Evolutionary conservation across 2,888 invertebrate genomes (phyloP), one percentile per base, ranked within the genome.

Genomic region (Polymixis lichenea): DNA sequence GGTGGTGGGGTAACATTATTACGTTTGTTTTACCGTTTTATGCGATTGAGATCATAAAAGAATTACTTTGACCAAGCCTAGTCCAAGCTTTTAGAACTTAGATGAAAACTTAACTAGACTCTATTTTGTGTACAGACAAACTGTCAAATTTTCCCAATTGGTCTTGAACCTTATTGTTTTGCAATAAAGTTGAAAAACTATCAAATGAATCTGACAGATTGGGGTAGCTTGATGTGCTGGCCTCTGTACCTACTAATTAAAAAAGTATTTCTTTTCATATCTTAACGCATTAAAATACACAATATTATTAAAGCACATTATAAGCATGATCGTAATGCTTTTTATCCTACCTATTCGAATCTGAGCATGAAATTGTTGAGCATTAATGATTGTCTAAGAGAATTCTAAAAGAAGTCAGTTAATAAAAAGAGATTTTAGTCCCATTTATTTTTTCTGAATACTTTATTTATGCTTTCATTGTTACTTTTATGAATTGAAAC

Each of bases 251-350:
- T 38, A 32, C 32, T 32, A 38, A 38, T 38, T 3, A 5, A 38
- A 38, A 60, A 60, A 60, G 19, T 60, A 60, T 32, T 60, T 22
- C 5, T 60, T 32, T 28, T 60, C 49, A 5, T 11, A 60, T 60
- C 60, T 60, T 19, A 60, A 60, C 11, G 13, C 60, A 60, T 22
- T 22, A 60, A 60, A 6, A 32, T 60, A 49, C 75, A 75, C 75
- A 25, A 75, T 71, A 32, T 32, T 88, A 90, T 91, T 90, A 81
- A 87, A 90, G 90, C 93, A 94, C 94, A 92, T 92, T 91, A 90
- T 84, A 83, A 84, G 91, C 94, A 93, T 92, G 90, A 87, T 91
- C 91, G 90, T 91, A 91, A 91, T 89, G 83, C 87, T 84, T 87
- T 38, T 55, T 46, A 71, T 72, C 49, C 9, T 60, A 75, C 32